Base-by-base conservation (phyloP, 2,888 invertebrate species). In the Halictus ligatus region DNA sequence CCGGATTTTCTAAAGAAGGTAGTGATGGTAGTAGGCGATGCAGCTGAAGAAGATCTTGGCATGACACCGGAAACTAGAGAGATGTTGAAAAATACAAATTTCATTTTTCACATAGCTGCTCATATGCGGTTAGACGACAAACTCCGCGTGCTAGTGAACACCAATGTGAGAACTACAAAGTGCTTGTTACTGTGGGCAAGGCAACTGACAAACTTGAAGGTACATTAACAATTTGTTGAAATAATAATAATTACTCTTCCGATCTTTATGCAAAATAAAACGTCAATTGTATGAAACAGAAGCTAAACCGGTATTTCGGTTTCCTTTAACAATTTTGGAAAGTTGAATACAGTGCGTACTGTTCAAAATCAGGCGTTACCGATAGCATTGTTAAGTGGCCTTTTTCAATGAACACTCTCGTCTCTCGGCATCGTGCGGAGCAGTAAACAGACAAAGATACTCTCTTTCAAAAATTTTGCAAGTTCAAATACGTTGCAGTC, bases 61-160 rank as follows among this genome's bases (percentile, higher is more conserved):
- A 89, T 97, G 29, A 95, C 95, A 46, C 90, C 93, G 4, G 95
- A 96, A 58, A 96, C 96, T 89, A 96, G 96, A 79, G 91, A 95
- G 72, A 89, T 93, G 13, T 87, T 97, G 18, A 91, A 92, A 21
- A 94, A 96, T n/a, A 96, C 97, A 0, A 95, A 96, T 77, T 95
- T 97, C 21, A 96, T 98, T 21, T 96, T 98, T 93, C 98, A 98
- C 93, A 97, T 96, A 54, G 98, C 98, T 0, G 98, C 98, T 3
- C 97, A 97, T 0, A 97, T 98, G 15, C 96, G 96, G 89, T 98
- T 98, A 92, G 97, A 98, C 92, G 98, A 97, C 92, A 96, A 96
- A 54, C 94, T 98, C 40, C 96, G 96, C 92, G 92, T 95, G 4
- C 97, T 97, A 0, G 96, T 97, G 18, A 96, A 96, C 88, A 97